Base-by-base conservation (phyloP, 2,797 vertebrate genomes). In the Podargus strigoides region DNA sequence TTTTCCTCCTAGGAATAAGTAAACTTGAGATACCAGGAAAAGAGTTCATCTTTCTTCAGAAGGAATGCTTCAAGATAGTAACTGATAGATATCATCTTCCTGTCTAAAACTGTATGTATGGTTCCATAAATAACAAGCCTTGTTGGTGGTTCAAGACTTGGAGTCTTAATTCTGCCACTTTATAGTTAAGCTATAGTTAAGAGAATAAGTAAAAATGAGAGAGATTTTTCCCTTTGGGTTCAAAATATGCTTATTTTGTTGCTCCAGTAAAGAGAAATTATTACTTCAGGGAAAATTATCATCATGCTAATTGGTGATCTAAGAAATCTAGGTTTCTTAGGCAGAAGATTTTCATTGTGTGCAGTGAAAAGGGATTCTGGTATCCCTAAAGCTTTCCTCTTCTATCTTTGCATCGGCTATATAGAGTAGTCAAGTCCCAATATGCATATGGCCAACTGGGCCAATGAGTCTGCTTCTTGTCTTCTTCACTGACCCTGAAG, bases 91-190 rank as follows among this genome's bases (percentile, higher is more conserved):
- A n/a, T n/a, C n/a, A n/a, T n/a, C n/a, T n/a, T n/a, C n/a, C n/a
- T n/a, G n/a, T n/a, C n/a, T n/a, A n/a, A n/a, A n/a, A n/a, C n/a
- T n/a, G n/a, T n/a, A n/a, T n/a, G n/a, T n/a, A n/a, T n/a, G 46
- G 42, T 77, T 93, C 64, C 69, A 92, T 95, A 94, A 94, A 96
- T 93, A 58, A 24, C 28, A 91, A 87, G n/a, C 16, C 22, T 44
- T 93, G 53, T 78, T 88, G 58, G 69, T 94, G 91, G 93, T 70
- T 67, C 59, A 70, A 59, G 79, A 59, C 39, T 74, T 85, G 39
- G 91, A 86, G 79, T 69, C 59, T 81, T 88, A 75, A 59, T 86
- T 95, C 63, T 93, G 36, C 28, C 62, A 39, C 44, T 92, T 89
- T 36, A 24, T 39, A 53, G 23, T 74, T 83, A 87, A 89, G 2